phyloP scores from a whole-genome alignment of 2,113 vertebrate genomes.

The Pituophis catenifer region DNA sequence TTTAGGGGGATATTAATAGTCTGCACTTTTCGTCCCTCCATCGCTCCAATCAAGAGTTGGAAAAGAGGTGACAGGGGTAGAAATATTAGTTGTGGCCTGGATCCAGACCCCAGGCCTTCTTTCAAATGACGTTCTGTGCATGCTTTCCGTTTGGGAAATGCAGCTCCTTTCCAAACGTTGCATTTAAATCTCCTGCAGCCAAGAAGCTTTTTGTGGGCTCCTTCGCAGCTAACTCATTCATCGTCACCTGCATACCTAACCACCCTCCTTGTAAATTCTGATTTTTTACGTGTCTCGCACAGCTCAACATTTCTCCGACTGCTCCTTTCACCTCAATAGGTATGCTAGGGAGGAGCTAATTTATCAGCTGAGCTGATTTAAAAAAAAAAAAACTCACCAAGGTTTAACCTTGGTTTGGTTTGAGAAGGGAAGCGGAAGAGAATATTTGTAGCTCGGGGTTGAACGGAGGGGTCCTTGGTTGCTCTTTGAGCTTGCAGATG shows the following conservation, averaged over 20 bases:
- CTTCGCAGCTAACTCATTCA: background rate
- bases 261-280: background rate
- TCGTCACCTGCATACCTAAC: background rate
- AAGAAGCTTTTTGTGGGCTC: background rate
- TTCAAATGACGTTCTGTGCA: accelerated
- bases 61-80: no score
- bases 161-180: background rate
- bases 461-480: no score
- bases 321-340: background rate
- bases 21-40: background rate
- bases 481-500: no score
- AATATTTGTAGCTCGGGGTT: no score
- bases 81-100: background rate
- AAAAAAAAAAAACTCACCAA: background rate
- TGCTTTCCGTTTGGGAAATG: accelerated
- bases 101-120: background rate
- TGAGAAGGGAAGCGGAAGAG: background rate
- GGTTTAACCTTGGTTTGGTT: background rate
- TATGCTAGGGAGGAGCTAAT: no score
- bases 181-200: background rate
- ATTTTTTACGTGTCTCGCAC: background rate
- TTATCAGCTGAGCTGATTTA: background rate
- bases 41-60: background rate
- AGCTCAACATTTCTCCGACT: background rate
- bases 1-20: background rate